Evolutionary conservation across 2,888 invertebrate species (phyloP), one percentile per base, ranked within the genome.

Genomic region (Phragmatobia fuliginosa): DNA sequence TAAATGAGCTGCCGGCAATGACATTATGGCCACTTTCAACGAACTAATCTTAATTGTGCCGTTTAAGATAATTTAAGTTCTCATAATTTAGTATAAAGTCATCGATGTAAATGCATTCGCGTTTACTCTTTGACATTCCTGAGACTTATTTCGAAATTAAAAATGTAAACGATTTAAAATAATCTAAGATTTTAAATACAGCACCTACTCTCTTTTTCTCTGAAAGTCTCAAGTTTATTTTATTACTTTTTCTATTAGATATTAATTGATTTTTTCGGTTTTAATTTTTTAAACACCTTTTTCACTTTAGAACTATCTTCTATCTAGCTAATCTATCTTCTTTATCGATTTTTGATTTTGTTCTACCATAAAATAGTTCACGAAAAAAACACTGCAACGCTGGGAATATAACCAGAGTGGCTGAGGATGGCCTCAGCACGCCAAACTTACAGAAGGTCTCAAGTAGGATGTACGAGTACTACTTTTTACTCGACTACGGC

Each of bases 1-100:
- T 87, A 87, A 90, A 89, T 85, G 88, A 82, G 82, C 86, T 83
- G 83, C 83, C 85, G 82, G 81, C 86, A 77, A 81, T 80, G 86
- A 86, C 85, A 85, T 88, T 88, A 87, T 84, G 83, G 83, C 85
- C 89, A 90, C 89, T 90, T 88, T 86, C 79, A 76, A 84, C 82
- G 77, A 74, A 77, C 84, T 88, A 88, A 91, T 91, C 91, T 91
- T 90, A 90, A 91, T 88, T 87, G 84, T 84, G 70, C 76, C 85
- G 85, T 88, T 90, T 87, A 86, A 92, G 91, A 91, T 91, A 89
- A 85, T 87, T 85, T 82, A 82, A 84, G 78, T 83, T 79, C 85
- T 82, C 76, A 76, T 76, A 79, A 85, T 84, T 84, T 79, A 77
- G 80, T 85, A 87, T 86, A 82, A 85, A 88, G 85, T 82, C 85